Conservation (phyloP, 2,888 invertebrate species). For the Epicampocera succincta region DNA sequence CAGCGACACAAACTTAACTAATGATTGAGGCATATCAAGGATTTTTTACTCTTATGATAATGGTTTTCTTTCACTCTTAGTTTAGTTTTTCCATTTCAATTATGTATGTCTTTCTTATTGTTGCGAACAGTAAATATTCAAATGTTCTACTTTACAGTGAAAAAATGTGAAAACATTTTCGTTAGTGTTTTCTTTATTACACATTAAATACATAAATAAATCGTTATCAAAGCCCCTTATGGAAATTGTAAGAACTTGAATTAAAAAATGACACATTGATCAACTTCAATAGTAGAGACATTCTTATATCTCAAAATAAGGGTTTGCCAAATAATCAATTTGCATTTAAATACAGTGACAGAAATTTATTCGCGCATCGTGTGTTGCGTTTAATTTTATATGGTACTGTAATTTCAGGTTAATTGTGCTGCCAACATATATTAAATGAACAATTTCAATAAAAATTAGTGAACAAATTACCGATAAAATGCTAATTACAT, state of each 20-base stretch:
- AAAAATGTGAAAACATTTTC: too few relatives aligned
- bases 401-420: too few relatives aligned
- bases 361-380: too few relatives aligned
- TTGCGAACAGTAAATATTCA: neutral
- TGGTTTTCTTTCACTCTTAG: neutral
- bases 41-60: slow-evolving; percentile 8
- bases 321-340: too few relatives aligned
- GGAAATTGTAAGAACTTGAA: neutral
- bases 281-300: neutral
- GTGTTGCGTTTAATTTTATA: too few relatives aligned
- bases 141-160: too few relatives aligned
- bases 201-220: slow-evolving; percentile 2
- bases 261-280: neutral
- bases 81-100: neutral
- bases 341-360: too few relatives aligned
- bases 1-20: neutral
- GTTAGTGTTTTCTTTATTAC: neutral
- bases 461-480: too few relatives aligned
- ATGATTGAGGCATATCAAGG: slow-evolving; percentile 43
- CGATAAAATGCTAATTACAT: too few relatives aligned
- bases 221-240: neutral
- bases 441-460: too few relatives aligned
- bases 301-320: too few relatives aligned
- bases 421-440: too few relatives aligned
- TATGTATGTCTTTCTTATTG: neutral